These are phyloP conservation scores for Apeltes quadracus DNA, from an alignment of 2,113 vertebrate species.

Conservation along the genomic window DNA sequence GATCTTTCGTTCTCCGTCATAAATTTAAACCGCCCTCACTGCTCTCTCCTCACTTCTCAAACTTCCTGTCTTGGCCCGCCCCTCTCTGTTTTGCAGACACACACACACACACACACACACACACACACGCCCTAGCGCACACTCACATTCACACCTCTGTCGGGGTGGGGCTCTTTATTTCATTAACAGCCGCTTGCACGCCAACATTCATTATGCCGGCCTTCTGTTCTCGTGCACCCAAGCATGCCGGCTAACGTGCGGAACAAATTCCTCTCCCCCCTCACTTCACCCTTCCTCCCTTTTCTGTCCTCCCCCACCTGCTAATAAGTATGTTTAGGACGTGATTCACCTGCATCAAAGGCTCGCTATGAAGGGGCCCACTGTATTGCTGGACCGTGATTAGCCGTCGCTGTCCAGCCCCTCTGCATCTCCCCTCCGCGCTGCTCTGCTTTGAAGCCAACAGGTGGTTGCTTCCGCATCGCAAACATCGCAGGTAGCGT, in stretches of 20 bases:
- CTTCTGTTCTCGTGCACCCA: slow-evolving; percentile 74
- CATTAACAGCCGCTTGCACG: slow-evolving; percentile 72
- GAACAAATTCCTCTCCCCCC: slow-evolving; percentile 69
- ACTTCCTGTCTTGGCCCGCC: slow-evolving; percentile 6
- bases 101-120: slow-evolving; percentile 21
- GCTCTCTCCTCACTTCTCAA: slow-evolving; percentile 10
- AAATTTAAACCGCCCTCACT: not conserved
- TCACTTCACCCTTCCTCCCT: slow-evolving; percentile 38
- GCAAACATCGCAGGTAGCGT: slow-evolving; percentile 42
- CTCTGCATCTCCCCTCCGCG: slow-evolving; percentile 41
- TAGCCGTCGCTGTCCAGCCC: slow-evolving; percentile 71
- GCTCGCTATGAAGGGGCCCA: slow-evolving; percentile 59
- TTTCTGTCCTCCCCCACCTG: slow-evolving; percentile 36
- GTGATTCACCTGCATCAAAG: slow-evolving; percentile 78
- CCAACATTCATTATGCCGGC: slow-evolving; percentile 80
- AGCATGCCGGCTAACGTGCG: slow-evolving; percentile 76
- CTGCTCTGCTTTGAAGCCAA: slow-evolving; percentile 61
- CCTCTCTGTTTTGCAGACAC: slow-evolving; percentile 21
- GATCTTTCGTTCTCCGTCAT: not conserved
- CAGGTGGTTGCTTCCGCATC: slow-evolving; percentile 63
- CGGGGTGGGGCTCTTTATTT: slow-evolving; percentile 74
- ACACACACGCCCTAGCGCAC: slow-evolving; percentile 26
- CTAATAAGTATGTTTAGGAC: slow-evolving; percentile 77
- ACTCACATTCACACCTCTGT: slow-evolving; percentile 49
- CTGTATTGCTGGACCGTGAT: slow-evolving; percentile 66